Conservation (phyloP, 2,888 invertebrate genomes). For the Tetragonisca angustula region DNA sequence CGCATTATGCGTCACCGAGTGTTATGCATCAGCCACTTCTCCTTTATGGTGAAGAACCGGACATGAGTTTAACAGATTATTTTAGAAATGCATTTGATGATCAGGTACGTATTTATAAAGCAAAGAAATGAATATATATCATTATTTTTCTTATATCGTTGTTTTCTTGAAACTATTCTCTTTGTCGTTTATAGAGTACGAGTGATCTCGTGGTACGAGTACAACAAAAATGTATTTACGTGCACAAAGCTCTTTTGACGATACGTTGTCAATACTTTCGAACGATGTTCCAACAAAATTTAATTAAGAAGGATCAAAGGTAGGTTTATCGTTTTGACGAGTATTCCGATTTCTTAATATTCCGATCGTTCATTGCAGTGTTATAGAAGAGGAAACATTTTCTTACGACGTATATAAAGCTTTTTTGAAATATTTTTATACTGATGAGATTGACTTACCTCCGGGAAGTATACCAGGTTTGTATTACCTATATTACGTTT, state of each 20-base stretch:
- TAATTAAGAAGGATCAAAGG: constrained; percentile 86
- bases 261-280: constrained; percentile 87
- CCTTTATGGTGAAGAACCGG: constrained; percentile 79
- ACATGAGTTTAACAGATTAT: constrained; percentile 82
- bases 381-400: constrained; percentile 82
- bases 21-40: constrained; percentile 85
- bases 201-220: constrained; percentile 87
- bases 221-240: constrained; percentile 86
- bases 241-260: constrained; percentile 87
- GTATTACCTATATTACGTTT: constrained; percentile 42
- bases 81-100: constrained; percentile 86
- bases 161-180: neutral
- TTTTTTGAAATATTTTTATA: constrained; percentile 87
- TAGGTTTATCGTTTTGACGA: constrained; percentile 68
- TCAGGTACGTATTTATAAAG: constrained; percentile 81
- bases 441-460: constrained; percentile 86
- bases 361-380: constrained; percentile 72
- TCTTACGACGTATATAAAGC: constrained; percentile 86
- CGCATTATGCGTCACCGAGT: constrained; percentile 86
- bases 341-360: neutral
- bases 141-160: neutral
- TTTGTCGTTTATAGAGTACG: constrained; percentile 81
- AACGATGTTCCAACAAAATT: constrained; percentile 87
- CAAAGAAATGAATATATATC: neutral
- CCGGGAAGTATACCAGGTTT: constrained; percentile 87